Evolutionary conservation across 2,797 vertebrate genomes (phyloP).

Genomic region (Channallabes apus): DNA sequence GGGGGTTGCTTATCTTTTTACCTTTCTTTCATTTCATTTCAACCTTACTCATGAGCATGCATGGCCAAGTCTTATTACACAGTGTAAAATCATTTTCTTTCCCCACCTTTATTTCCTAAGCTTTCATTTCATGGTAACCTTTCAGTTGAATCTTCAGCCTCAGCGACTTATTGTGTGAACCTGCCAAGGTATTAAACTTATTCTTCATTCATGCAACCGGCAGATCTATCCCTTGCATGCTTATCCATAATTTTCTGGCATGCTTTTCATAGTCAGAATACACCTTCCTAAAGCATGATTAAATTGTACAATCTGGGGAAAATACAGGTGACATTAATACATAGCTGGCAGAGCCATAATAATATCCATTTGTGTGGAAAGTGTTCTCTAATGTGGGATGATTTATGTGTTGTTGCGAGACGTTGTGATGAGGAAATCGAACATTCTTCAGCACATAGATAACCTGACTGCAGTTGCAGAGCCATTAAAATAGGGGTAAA

Average conservation of each 20-base stretch:
- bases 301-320: conserved; percentile 23
- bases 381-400: conserved; percentile 16
- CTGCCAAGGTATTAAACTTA: conserved; percentile 50
- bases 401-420: conserved; percentile 44
- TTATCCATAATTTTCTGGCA: conserved; percentile 39
- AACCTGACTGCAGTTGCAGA: conserved; percentile 46
- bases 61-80: conserved; percentile 48
- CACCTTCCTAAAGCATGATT: conserved; percentile 33
- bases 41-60: conserved; percentile 21
- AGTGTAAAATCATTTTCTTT: conserved; percentile 42
- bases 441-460: conserved; percentile 44
- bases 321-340: conserved; percentile 32
- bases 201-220: conserved; percentile 42
- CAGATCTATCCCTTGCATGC: conserved; percentile 34
- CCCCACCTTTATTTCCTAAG: conserved; percentile 40
- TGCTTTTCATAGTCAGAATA: conserved; percentile 25
- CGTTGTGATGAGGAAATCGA: conserved; percentile 32
- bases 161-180: conserved; percentile 52
- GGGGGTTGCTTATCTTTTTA: conserved; percentile 1
- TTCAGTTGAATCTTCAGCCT: conserved; percentile 42
- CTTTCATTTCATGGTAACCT: conserved; percentile 51
- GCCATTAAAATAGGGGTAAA: conserved; percentile 53
- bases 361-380: conserved; percentile 11
- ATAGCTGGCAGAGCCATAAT: conserved; percentile 17
- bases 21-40: conserved; percentile 30